Evolutionary conservation across 1,140 invertebrate genomes (phyloP), one percentile per base, ranked within the genome.

Genomic region (Nasonia longicornis): DNA sequence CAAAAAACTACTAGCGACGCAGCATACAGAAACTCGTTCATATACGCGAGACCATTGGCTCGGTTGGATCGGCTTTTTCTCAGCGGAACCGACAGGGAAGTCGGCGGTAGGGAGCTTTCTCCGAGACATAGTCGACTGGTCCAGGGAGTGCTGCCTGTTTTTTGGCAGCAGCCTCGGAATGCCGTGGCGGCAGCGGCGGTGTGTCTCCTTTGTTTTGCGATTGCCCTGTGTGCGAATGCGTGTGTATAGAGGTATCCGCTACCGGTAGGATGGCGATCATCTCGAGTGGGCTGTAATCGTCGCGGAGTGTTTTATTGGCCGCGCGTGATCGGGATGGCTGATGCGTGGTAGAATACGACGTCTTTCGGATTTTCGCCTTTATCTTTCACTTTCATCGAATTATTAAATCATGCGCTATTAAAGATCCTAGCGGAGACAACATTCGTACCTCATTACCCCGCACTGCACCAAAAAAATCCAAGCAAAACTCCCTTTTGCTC

Each of bases 101-200:
- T 66, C 52, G 31, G 31, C 4, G 10, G 22, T 26, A n/a, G n/a
- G 6, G 29, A 31, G 64, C 72, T 80, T 80, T 80, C 79, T 75
- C 72, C 22, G 2, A 35, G 2, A 14, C n/a, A 45, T 11, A 14
- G 48, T 4, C n/a, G 72, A 80, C 72, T 80, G 42, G 71, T 80
- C 63, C 63, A 75, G 67, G 45, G 29, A 38, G 71, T 80, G 70
- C 72, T 80, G 69, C 71, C 14, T 66, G 10, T 73, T 80, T 80
- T 80, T 80, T 75, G 72, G 42, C 72, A 69, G 10, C 38, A 75
- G 52, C 64, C 20, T 66, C 35, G 74, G 63, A 76, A 66, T 76
- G 58, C 16, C 11, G 20, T 48, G 20, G 20, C 52, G 16, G 20
- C 31, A 35, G 26, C 52, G 14, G 2, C 3, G 14, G 16, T 16